Percentiles rank a stretch among this genome's conserved stretches.
phyloP scores from a whole-genome alignment of 1,140 invertebrate genomes.

The silkworm (Bombyx mori) region ASM3026992v2 NC_085112.1:6342001-6342500 shows the following conservation, averaged over 20 bases:
- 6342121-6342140: slow-evolving; percentile 41
- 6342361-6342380: slow-evolving; percentile 42
- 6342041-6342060: slow-evolving; percentile 46
- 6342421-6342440: slow-evolving; percentile 15
- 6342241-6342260: slow-evolving; percentile 61
- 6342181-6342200: slow-evolving; percentile 12
- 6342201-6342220: slow-evolving; percentile 26
- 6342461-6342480: no score
- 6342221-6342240: slow-evolving; percentile 49
- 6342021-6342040: slow-evolving; percentile 63
- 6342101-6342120: slow-evolving; percentile 55
- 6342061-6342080: slow-evolving; percentile 54
- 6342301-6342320: slow-evolving; percentile 41
- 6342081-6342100: slow-evolving; percentile 55
- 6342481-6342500: no score
- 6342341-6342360: slow-evolving; percentile 64
- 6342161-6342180: slow-evolving; percentile 19
- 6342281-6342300: slow-evolving; percentile 63
- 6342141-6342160: slow-evolving; percentile 13
- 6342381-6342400: slow-evolving; percentile 27
- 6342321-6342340: slow-evolving; percentile 25
- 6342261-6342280: slow-evolving; percentile 71
- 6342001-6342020: slow-evolving; percentile 61
- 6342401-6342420: slow-evolving; percentile 23
- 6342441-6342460: no score